Base-by-base conservation (phyloP, 1,140 invertebrate genomes). In the Muscidifurax raptorellus region DNA sequence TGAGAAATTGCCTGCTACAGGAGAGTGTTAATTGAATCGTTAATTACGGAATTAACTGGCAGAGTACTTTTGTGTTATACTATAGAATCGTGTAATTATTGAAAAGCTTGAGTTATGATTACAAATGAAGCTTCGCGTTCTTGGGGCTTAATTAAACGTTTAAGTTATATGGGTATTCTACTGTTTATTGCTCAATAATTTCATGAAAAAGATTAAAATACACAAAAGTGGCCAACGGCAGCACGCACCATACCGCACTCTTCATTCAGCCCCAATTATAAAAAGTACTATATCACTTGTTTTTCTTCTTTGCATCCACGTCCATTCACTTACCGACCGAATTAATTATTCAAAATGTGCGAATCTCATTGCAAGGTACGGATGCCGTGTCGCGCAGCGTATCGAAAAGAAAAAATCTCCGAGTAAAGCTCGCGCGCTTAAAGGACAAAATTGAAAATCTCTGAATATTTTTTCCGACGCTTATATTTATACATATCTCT, bases 391-490 rank as follows among this genome's bases (percentile, higher is more conserved):
- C n/a, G 44, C 25, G 64, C 66, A 69, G 25, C 9, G 25, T 44
- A 76, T 30, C 9, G 47, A 76, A 47, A 7, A 9, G 25, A 74
- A 30, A 76, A 76, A n/a, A 6, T 15, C 2, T 18, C 47, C 22
- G 74, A 83, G 32, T 12, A 69, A 66, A 77, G 30, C 66, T 28
- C 66, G 18, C 9, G 0, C 3, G 28, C 28, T 69, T 32, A 64
- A 66, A 59, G 44, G 28, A 59, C 44, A 52, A 83, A 78, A 83
- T 79, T 83, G 82, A 83, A 83, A 83, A 83, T 52, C 44, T 83
- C 77, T 66, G 18, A 59, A 71, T 83, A 83, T 74, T 64, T 84
- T 66, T 69, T 64, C n/a, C 47, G 9, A 18, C 72, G 5, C 82
- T 59, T 13, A 12, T 36, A 32, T 74, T 25, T 40, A 77, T 47